Base-by-base conservation (phyloP, 2,113 vertebrate species). In the Toxotes chatareus region DNA sequence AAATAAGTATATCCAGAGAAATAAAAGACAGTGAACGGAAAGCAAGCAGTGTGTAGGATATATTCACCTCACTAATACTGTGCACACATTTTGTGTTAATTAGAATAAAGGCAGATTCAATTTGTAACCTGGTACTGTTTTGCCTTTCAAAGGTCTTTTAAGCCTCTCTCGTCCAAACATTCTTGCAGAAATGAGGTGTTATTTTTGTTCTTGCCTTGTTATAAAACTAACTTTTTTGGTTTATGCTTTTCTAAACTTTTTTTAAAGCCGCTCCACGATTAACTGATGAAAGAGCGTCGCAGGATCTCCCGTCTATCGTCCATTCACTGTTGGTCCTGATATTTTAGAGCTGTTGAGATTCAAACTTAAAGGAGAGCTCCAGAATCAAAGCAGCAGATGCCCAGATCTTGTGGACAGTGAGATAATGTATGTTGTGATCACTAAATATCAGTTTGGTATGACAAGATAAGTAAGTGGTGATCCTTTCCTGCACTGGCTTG, bases 61-160 rank as follows among this genome's bases (percentile, higher is more conserved):
- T 65, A 38, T 13, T 65, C 65, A 78, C 69, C 40, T 65, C 60
- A 80, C 73, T 34, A 42, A 61, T 9, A 59, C 34, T 38, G 53
- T 44, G 51, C 74, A 36, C 60, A 70, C n/a, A 47, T 16, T 34
- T 40, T 56, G 56, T 75, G 12, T 80, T 47, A 0, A 17, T 53
- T 47, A 47, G n/a, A 47, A 17, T 53, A 21, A 80, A 49, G 4
- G 27, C 38, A 51, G 40, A 49, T 67, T 31, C 2, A 62, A 12
- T 31, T 46, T 56, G 59, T 69, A 57, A 69, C 42, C 23, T 40
- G 36, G 16, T 31, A 55, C 49, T 62, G 7, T 32, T 77, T 61
- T 23, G 3, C 16, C 36, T 51, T 76, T 64, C 49, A 23, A 46
- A 38, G 9, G 12, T 49, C 23, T 59, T 34, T 47, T 3, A 44